phyloP scores from a whole-genome alignment of 2,113 vertebrate genomes.

The Felis catus region F.catus_Fca126_mat1.0 CM031412.1:226154501-226155000 shows the following conservation, averaged over 20 bases:
- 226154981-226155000: not conserved
- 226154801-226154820: accelerated
- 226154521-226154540: not conserved
- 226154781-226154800: not conserved
- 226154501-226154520: not conserved
- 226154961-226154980: not conserved
- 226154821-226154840: not conserved
- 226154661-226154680: not conserved
- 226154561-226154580: not conserved
- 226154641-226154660: not conserved
- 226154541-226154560: not conserved
- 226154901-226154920: not conserved
- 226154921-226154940: not conserved
- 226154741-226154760: not conserved
- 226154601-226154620: not conserved
- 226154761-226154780: not conserved
- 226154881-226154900: not conserved
- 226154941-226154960: not conserved
- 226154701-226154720: not conserved
- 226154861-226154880: not conserved
- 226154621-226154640: not conserved
- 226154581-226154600: not conserved
- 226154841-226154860: not conserved
- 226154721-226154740: not conserved
- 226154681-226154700: not conserved